phyloP scores from a whole-genome alignment of 2,113 vertebrate species.

The Brachionichthys hirsutus region DNA sequence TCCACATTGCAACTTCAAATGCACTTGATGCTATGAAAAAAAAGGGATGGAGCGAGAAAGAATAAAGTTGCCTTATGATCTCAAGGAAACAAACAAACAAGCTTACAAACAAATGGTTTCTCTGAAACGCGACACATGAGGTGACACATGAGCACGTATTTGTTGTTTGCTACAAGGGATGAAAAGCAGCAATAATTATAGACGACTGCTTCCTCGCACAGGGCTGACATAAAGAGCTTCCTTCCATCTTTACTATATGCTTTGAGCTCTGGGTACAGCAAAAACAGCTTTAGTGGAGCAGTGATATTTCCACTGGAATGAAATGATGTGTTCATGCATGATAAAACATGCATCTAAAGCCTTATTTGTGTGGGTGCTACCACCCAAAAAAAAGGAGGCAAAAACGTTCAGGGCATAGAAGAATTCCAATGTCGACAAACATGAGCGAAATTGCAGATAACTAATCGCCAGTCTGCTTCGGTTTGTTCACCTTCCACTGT shows the following conservation, averaged over 20 bases:
- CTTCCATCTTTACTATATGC: conserved; percentile 71
- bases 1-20: conserved; percentile 74
- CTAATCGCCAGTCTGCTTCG: conserved; percentile 23
- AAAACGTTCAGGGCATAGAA: background rate
- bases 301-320: conserved; percentile 38
- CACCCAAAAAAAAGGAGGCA: background rate
- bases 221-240: conserved; percentile 65
- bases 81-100: conserved; percentile 57
- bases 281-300: conserved; percentile 31
- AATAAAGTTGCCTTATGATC: conserved; percentile 43
- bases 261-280: conserved; percentile 46
- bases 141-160: conserved; percentile 57
- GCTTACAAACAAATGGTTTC: conserved; percentile 53
- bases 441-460: conserved; percentile 17
- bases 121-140: conserved; percentile 38
- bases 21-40: conserved; percentile 38
- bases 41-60: background rate
- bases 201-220: conserved; percentile 59
- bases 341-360: background rate
- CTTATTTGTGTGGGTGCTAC: conserved; percentile 1
- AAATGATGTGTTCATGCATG: conserved; percentile 21
- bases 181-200: conserved; percentile 72
- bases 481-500: conserved; percentile 4
- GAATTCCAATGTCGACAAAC: conserved; percentile 22
- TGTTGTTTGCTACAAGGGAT: conserved; percentile 60